phyloP scores from a whole-genome alignment of 1,140 invertebrate genomes.

The Mizuhopecten yessoensis region DNA sequence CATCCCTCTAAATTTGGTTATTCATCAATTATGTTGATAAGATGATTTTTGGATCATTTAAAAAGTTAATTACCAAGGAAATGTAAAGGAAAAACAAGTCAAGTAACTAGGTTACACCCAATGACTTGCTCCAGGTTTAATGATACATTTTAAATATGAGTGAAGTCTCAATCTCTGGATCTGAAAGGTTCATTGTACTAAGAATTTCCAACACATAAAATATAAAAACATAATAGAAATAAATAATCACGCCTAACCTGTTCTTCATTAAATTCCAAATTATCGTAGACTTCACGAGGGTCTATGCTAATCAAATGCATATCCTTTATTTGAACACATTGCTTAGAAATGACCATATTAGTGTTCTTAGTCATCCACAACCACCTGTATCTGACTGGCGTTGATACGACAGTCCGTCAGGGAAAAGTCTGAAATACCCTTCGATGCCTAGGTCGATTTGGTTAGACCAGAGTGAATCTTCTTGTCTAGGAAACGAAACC shows the following conservation, averaged over 20 bases:
- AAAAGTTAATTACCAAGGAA: too few relatives aligned
- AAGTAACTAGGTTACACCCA: too few relatives aligned
- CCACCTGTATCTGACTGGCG: constrained; percentile 88
- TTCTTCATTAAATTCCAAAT: constrained; percentile 83
- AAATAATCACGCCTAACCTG: constrained; percentile 72
- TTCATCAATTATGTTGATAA: too few relatives aligned
- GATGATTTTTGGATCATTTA: too few relatives aligned
- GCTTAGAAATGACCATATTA: constrained; percentile 89
- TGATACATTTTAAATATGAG: too few relatives aligned
- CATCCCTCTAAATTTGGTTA: too few relatives aligned
- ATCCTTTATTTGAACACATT: constrained; percentile 91
- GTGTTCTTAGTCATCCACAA: constrained; percentile 91
- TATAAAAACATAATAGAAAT: background rate
- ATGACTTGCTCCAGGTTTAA: too few relatives aligned
- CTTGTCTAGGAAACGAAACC: constrained; percentile 87
- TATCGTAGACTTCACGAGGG: constrained; percentile 83
- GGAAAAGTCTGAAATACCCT: constrained; percentile 89
- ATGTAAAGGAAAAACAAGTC: too few relatives aligned
- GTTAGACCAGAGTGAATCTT: constrained; percentile 92
- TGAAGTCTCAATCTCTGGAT: too few relatives aligned
- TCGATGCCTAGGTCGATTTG: constrained; percentile 90
- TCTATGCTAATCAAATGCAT: constrained; percentile 88
- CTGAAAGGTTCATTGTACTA: too few relatives aligned
- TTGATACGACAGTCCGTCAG: constrained; percentile 90
- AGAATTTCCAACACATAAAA: too few relatives aligned